A percentile compares a stretch with the other conserved stretches of the same genome.
phyloP scores from a whole-genome alignment of 2,113 vertebrate genomes.

The Cygnus buccinator region DNA sequence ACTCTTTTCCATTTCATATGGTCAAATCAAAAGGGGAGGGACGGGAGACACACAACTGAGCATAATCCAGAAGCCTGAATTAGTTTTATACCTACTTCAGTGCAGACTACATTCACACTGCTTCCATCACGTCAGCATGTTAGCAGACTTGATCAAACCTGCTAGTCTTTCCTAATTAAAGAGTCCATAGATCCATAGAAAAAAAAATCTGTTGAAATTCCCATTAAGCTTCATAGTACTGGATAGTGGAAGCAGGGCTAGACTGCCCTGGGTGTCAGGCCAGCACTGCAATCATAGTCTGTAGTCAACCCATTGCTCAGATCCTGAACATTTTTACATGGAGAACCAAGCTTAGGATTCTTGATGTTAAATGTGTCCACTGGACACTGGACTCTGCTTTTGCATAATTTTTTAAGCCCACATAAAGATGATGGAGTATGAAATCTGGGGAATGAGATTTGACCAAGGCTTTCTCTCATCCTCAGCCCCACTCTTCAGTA shows the following conservation, averaged over 20 bases:
- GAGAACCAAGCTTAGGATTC: background rate
- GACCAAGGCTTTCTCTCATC: background rate
- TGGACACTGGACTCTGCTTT: background rate
- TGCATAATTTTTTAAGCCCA: background rate
- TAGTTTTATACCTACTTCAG: background rate
- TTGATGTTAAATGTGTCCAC: background rate
- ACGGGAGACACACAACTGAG: background rate
- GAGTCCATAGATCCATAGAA: background rate
- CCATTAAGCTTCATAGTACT: background rate
- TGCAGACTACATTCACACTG: background rate
- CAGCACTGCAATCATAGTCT: background rate
- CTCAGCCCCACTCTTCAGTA: background rate
- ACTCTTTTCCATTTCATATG: background rate
- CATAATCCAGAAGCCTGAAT: background rate
- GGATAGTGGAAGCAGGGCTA: background rate
- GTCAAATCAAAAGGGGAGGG: rapidly evolving
- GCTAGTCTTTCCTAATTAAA: background rate
- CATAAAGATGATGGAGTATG: background rate
- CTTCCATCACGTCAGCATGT: background rate
- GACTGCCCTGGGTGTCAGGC: background rate
- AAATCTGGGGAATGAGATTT: background rate
- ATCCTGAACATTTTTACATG: background rate
- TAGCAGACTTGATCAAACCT: background rate
- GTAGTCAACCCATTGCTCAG: background rate
- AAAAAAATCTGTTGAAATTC: background rate